These are phyloP conservation scores for Lagopus muta DNA, from an alignment of 2,113 vertebrate species.

Conservation along the genomic window DNA sequence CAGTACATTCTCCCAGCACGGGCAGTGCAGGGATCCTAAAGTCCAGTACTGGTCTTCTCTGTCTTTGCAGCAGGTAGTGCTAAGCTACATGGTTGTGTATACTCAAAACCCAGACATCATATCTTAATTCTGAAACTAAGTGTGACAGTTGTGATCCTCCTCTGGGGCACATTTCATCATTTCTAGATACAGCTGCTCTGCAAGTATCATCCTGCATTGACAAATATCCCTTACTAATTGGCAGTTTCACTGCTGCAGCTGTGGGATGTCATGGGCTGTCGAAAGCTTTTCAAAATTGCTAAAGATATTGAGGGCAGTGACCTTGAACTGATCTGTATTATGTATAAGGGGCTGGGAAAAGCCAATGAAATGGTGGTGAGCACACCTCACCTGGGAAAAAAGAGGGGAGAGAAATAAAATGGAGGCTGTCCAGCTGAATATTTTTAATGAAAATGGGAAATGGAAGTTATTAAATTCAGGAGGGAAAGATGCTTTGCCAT, in stretches of 20 bases:
- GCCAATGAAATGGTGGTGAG: not conserved
- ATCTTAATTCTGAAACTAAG: not conserved
- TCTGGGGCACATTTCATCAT: not conserved
- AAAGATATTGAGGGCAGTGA: not conserved
- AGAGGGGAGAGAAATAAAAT: not conserved
- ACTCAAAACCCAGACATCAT: not conserved
- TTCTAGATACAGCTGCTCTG: constrained; percentile 27
- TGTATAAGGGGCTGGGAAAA: fast-evolving
- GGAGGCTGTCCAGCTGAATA: not conserved
- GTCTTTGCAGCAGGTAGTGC: not conserved
- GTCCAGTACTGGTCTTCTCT: not conserved
- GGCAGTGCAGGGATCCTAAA: not conserved
- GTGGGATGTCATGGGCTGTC: not conserved
- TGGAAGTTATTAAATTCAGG: not conserved
- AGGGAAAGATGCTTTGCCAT: not conserved
- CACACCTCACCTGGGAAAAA: not conserved
- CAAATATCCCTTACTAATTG: not conserved
- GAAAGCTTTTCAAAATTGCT: not conserved
- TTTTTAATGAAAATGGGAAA: not conserved
- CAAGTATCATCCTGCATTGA: not conserved
- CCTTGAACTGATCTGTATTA: not conserved
- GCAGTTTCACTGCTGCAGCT: constrained; percentile 12
- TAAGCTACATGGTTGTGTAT: not conserved
- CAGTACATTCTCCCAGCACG: not conserved
- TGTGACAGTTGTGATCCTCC: not conserved